These are phyloP conservation scores for Caenorhabditis afra DNA, from an alignment of 2,888 invertebrate genomes.

Conservation along the genomic window DNA sequence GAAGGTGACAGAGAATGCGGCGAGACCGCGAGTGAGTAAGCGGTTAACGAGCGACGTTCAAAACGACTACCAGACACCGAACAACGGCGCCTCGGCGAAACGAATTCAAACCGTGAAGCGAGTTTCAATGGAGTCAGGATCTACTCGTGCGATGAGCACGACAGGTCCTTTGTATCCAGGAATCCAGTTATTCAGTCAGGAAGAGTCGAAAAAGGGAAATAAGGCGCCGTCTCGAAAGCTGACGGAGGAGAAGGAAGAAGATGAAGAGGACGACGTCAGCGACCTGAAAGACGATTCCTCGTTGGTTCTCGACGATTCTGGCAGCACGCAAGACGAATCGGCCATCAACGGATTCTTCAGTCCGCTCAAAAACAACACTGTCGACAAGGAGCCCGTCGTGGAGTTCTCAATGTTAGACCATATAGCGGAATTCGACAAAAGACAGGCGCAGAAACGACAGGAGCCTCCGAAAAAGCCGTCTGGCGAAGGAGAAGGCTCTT, in stretches of 20 bases:
- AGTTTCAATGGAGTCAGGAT: background rate
- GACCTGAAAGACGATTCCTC: background rate
- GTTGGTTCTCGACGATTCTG: background rate
- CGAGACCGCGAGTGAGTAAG: background rate
- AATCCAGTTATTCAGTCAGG: slow-evolving; percentile 12
- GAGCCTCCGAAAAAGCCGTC: background rate
- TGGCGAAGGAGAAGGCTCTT: background rate
- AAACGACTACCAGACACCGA: background rate
- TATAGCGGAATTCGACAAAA: slow-evolving; percentile 22
- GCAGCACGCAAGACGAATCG: slow-evolving; percentile 24
- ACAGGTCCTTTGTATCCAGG: slow-evolving; percentile 20
- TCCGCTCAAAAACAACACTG: background rate
- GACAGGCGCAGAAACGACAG: slow-evolving; percentile 16
- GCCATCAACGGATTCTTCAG: slow-evolving; percentile 9
- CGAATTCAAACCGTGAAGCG: slow-evolving; percentile 2
- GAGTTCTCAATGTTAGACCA: slow-evolving; percentile 40
- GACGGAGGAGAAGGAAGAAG: background rate
- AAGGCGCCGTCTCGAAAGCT: background rate
- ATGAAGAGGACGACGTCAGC: background rate
- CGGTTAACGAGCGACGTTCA: too few species aligned
- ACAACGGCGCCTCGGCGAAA: background rate
- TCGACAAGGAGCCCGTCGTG: background rate
- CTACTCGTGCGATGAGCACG: slow-evolving; percentile 11
- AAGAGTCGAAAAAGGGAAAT: background rate
- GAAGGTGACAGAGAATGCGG: slow-evolving; percentile 9